Conservation (phyloP, 2,113 vertebrate species). For the Cnemophilus loriae region DNA sequence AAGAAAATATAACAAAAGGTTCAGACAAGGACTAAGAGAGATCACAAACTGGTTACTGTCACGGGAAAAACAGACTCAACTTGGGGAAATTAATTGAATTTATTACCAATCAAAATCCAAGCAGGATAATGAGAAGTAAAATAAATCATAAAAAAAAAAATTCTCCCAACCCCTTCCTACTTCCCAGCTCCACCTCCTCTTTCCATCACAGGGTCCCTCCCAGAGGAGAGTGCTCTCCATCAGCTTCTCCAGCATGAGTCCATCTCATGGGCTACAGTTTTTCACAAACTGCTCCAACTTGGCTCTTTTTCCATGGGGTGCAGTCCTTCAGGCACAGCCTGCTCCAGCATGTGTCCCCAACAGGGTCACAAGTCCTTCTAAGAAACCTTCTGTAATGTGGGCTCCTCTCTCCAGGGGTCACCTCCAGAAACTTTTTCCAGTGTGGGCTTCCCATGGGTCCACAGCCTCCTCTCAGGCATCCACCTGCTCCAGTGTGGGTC, state of each 20-base stretch:
- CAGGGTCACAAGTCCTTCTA: neutral
- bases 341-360: rapidly evolving
- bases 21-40: neutral
- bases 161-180: neutral
- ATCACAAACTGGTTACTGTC: neutral
- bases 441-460: neutral
- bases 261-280: neutral
- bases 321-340: neutral
- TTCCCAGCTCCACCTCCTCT: neutral
- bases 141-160: neutral
- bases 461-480: neutral
- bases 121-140: neutral
- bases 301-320: neutral
- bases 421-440: neutral
- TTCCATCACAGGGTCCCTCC: neutral
- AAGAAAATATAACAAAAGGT: neutral
- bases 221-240: neutral
- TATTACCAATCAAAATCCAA: neutral
- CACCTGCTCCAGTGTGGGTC: neutral
- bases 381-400: neutral
- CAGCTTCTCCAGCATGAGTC: neutral
- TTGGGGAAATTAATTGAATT: neutral
- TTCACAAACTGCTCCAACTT: too few species aligned
- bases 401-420: neutral
- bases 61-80: neutral